A percentile compares a stretch with the other conserved stretches of the same genome.
phyloP scores from a whole-genome alignment of 2,797 vertebrate genomes.

The Lagorchestes hirsutus region DNA sequence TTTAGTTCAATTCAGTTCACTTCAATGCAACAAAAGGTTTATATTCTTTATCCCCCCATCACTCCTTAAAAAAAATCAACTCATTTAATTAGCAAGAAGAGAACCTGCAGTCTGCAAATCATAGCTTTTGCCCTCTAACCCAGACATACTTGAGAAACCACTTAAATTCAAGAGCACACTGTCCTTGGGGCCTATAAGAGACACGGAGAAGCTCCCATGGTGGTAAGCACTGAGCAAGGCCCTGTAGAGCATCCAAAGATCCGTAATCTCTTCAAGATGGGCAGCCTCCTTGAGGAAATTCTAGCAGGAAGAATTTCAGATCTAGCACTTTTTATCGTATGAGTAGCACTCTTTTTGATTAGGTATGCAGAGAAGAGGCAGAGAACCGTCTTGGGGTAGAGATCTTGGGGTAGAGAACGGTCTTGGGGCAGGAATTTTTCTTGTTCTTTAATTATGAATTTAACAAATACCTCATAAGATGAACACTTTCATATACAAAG shows the following conservation, averaged over 20 bases:
- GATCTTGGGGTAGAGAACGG: not conserved
- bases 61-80: slow-evolving; percentile 18
- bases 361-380: not conserved
- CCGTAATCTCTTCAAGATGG: not conserved
- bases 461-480: not conserved
- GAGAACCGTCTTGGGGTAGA: not conserved
- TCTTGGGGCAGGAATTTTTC: not conserved
- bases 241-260: not conserved
- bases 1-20: not conserved
- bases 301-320: not conserved
- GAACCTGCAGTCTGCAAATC: not conserved
- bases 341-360: not conserved
- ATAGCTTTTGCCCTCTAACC: slow-evolving; percentile 37
- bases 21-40: not conserved
- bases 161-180: slow-evolving; percentile 6
- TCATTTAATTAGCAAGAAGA: slow-evolving; percentile 56
- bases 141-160: slow-evolving; percentile 16
- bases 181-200: slow-evolving; percentile 46
- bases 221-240: not conserved
- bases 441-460: not conserved
- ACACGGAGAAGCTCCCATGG: not conserved
- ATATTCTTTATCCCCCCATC: not conserved
- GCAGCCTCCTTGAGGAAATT: not conserved
- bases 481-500: not conserved
- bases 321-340: not conserved